Evolutionary conservation across 2,113 vertebrate genomes (phyloP).

Genomic region (Sarotherodon lohbergeri): DNA sequence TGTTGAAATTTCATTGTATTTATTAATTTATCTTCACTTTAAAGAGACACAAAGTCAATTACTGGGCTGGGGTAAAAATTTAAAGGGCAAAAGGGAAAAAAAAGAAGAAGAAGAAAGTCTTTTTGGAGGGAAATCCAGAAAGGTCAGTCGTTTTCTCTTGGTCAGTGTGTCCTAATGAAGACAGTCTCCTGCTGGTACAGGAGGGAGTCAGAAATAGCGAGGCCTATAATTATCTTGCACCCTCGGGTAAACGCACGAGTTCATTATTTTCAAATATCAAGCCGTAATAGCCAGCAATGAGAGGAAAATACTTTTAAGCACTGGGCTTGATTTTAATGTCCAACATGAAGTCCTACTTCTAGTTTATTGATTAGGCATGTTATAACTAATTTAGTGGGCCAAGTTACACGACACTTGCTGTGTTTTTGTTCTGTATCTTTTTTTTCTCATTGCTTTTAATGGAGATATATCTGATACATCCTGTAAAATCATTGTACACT

Average conservation of each 20-base stretch:
- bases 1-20: background rate
- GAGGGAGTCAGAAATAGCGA: constrained; percentile 17
- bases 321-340: background rate
- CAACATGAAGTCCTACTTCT: background rate
- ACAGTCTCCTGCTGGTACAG: constrained; percentile 38
- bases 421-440: background rate
- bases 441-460: background rate
- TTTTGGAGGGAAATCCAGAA: constrained; percentile 33
- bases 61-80: background rate
- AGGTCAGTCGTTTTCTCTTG: constrained; percentile 61
- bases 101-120: background rate
- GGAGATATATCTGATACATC: background rate
- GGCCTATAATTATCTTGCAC: constrained; percentile 56
- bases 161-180: constrained; percentile 72
- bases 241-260: constrained; percentile 40
- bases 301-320: background rate
- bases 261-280: constrained; percentile 52
- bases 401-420: background rate
- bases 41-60: constrained; percentile 16
- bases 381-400: background rate
- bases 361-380: background rate
- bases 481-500: background rate
- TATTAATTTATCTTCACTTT: background rate
- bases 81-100: background rate
- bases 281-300: constrained; percentile 1